phyloP scores from a whole-genome alignment of 1,140 invertebrate species.

The Cyphomyrmex costatus region DNA sequence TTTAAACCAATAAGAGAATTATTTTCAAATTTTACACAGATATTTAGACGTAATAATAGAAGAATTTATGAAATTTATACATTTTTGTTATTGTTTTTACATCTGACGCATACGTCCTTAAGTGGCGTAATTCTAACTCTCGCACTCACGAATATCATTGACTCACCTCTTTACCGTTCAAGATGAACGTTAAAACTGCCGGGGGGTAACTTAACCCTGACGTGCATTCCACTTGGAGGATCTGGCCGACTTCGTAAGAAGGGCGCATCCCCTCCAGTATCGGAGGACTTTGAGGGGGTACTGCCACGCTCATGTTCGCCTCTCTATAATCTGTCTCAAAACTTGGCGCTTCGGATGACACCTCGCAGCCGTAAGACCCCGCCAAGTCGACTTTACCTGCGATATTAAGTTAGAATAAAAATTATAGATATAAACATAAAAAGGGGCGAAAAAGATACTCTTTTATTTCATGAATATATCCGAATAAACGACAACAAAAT shows the following conservation, averaged over 20 bases:
- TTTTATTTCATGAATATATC: background rate
- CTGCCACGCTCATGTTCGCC: constrained; percentile 86
- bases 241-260: constrained; percentile 91
- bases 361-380: constrained; percentile 89
- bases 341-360: constrained; percentile 87
- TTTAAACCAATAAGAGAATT: no score
- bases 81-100: no score
- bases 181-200: constrained; percentile 90
- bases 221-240: constrained; percentile 92
- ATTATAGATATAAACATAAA: background rate
- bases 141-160: background rate
- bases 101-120: no score
- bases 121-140: background rate
- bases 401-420: constrained; percentile 23
- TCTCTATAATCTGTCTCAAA: constrained; percentile 86
- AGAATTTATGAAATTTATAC: no score
- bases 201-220: constrained; percentile 91
- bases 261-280: constrained; percentile 80
- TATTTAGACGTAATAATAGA: no score
- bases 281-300: constrained; percentile 82
- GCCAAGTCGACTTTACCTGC: constrained; percentile 79
- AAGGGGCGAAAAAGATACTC: no score
- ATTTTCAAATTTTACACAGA: no score
- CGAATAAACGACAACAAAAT: background rate
- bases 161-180: constrained; percentile 92